phyloP scores from a whole-genome alignment of 2,113 vertebrate species.

The Egretta garzetta region DNA sequence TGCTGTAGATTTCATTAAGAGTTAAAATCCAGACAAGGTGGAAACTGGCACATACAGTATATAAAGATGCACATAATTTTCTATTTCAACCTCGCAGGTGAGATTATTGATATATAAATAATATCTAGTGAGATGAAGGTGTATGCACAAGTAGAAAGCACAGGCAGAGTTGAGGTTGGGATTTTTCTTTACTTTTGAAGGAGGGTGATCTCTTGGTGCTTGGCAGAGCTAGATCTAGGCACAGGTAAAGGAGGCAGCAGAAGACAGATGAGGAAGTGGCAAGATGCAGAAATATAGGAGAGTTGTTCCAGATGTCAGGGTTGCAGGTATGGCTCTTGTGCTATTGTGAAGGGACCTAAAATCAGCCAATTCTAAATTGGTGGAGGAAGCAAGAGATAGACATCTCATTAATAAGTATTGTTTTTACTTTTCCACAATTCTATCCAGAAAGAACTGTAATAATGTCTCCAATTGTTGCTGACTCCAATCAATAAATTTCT shows the following conservation, averaged over 20 bases:
- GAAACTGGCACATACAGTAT: neutral
- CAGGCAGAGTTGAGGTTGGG: neutral
- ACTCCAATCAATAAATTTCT: neutral
- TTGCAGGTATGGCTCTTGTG: neutral
- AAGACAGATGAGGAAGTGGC: neutral
- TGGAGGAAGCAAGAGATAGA: neutral
- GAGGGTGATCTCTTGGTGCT: neutral
- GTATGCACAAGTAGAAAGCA: neutral
- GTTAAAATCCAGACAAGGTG: neutral
- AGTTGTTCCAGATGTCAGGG: neutral
- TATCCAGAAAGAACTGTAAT: neutral
- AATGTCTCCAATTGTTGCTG: neutral
- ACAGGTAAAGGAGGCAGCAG: neutral
- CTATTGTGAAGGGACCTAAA: neutral
- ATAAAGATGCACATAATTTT: neutral
- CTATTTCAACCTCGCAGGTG: neutral
- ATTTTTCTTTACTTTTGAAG: neutral
- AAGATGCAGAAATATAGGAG: neutral
- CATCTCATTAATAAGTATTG: neutral
- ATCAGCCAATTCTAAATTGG: neutral
- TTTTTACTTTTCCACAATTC: neutral
- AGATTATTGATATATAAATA: neutral
- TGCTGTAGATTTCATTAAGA: neutral
- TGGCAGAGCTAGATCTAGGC: neutral
- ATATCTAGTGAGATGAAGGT: neutral